A percentile compares a stretch with the other conserved stretches of the same genome.
phyloP scores from a whole-genome alignment of 2,888 invertebrate genomes.

The Pantelozetes paolii region DNA sequence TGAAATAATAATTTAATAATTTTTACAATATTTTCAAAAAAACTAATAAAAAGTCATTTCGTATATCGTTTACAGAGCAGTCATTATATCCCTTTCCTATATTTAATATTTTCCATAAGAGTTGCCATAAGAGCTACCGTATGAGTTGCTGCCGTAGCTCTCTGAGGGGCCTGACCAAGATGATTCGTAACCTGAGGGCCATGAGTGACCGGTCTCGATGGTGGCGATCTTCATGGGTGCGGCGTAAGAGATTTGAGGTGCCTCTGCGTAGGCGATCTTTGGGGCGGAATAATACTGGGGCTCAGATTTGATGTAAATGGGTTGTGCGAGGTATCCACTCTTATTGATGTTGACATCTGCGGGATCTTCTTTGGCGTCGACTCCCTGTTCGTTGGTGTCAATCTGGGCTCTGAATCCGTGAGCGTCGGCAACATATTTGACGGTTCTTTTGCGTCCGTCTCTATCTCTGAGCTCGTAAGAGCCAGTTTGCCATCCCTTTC shows the following conservation, averaged over 20 bases:
- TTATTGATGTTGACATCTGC: slow-evolving; percentile 43
- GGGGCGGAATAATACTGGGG: too few species aligned
- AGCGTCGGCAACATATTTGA: slow-evolving; percentile 46
- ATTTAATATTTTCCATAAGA: background rate
- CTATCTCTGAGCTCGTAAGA: slow-evolving; percentile 44
- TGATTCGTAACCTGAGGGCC: background rate
- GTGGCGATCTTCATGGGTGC: background rate
- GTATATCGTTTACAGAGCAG: background rate
- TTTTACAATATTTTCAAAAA: background rate
- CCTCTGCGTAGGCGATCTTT: background rate
- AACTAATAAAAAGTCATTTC: background rate
- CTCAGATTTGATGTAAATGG: background rate
- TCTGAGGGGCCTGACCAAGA: slow-evolving; percentile 1
- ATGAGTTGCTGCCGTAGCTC: too few species aligned
- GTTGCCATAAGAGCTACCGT: background rate
- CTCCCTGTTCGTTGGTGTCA: slow-evolving; percentile 44
- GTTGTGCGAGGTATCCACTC: slow-evolving; percentile 2
- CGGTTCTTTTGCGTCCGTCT: slow-evolving; percentile 45
- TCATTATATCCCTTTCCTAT: background rate
- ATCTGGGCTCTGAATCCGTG: slow-evolving; percentile 45
- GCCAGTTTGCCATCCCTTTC: slow-evolving; percentile 44
- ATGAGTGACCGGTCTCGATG: background rate
- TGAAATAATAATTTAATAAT: slow-evolving; percentile 17
- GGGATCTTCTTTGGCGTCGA: slow-evolving; percentile 43
- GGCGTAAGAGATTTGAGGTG: background rate